Percentiles rank a stretch among this genome's conserved stretches.
These are phyloP conservation scores for Laterallus jamaicensis DNA, from an alignment of 2,113 vertebrate species.

Conservation along the genomic window DNA sequence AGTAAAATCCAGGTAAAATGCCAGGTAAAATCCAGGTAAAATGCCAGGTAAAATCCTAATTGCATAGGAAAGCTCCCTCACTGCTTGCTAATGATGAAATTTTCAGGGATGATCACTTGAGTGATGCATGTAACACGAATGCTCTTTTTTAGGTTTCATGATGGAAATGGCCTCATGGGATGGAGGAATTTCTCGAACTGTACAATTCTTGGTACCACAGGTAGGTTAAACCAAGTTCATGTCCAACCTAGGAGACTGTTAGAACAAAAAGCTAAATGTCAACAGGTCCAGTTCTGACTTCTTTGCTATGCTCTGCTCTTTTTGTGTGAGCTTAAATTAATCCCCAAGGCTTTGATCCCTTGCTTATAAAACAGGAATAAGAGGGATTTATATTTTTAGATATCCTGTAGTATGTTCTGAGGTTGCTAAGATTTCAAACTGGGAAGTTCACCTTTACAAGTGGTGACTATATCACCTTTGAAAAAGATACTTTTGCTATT, in stretches of 20 bases:
- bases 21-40: not conserved
- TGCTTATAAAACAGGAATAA: not conserved
- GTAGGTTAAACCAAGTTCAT: slow-evolving; percentile 67
- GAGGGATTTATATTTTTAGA: not conserved
- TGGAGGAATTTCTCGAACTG: slow-evolving; percentile 94
- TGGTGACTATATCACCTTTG: not conserved
- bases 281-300: not conserved
- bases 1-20: not conserved
- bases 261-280: not conserved
- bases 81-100: not conserved
- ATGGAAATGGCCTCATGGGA: slow-evolving; percentile 99
- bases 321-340: not conserved
- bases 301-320: not conserved
- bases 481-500: not conserved
- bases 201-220: slow-evolving; percentile 97
- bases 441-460: not conserved
- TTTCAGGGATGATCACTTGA: not conserved
- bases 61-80: not conserved
- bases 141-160: slow-evolving; percentile 88
- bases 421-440: not conserved
- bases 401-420: not conserved
- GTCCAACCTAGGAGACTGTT: not conserved
- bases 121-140: not conserved
- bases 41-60: not conserved
- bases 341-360: not conserved